Base-by-base conservation (phyloP, 2,113 vertebrate genomes). In the Grallaria varia region DNA sequence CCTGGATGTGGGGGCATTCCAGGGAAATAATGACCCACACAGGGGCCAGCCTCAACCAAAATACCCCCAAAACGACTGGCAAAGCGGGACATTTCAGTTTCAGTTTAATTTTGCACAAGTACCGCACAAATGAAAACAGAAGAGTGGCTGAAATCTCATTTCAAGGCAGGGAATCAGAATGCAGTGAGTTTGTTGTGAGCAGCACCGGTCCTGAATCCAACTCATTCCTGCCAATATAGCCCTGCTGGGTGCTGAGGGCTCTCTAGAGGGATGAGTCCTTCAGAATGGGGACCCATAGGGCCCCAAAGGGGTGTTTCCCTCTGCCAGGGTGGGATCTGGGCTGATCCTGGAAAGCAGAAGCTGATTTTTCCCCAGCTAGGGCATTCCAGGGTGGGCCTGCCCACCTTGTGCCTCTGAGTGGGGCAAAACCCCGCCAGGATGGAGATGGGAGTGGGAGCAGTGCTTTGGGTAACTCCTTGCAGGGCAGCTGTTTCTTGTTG, bases 141-240 rank as follows among this genome's bases (percentile, higher is more conserved):
- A 12, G 66, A 22, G 49, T 0, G 3, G 49, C 75, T 10, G 42
- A 45, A 88, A 58, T 17, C n/a, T 37, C 1, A 0, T 19, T 56
- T 14, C 23, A 2, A 25, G 33, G 6, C 2, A 2, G 67, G 68
- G 60, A 79, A 14, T 9, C 25, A 69, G 20, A 18, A 35, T 3
- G 2, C 2, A 8, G 3, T 17, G 25, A 63, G 60, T 63, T 63
- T 63, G 28, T 30, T 42, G 60, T 21, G 60, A 71, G 15, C 20
- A 23, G 19, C 69, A 16, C 7, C 1, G 0, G 10, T 23, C 2
- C 60, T 0, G 14, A 8, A 35, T 15, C 28, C 27, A 4, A 3
- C 2, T 12, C 24, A 0, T 11, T 27, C 14, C 68, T 27, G 44
- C 33, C 24, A 4, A 10, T 0, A 2, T 1, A 2, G 3, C 10